Evolutionary conservation across 2,797 vertebrate genomes (phyloP), one percentile per base, ranked within the genome.

Genomic region (Hydrocynus forskahlii): DNA sequence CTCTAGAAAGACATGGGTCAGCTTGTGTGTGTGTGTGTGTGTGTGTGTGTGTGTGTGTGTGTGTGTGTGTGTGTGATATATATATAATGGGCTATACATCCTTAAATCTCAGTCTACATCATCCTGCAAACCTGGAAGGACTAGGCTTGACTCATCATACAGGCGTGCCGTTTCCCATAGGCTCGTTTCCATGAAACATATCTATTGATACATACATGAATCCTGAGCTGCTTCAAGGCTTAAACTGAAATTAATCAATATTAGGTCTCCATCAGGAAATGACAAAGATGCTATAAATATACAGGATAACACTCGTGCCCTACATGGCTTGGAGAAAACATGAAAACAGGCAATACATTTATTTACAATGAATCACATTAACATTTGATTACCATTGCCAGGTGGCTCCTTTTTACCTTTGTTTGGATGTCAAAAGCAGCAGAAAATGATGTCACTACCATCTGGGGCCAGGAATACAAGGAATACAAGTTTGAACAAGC

Each of bases 181-280:
- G 7, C 63, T n/a, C 14, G 7, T 35, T 40, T 66, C 63, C 35
- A 66, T 43, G 40, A 66, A 66, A 66, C 63, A 40, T n/a, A 66
- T 9, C 35, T 43, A 66, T 66, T 17, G 10, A 40, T 66, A 40
- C 29, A 29, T 43, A 66, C 40, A 66, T 66, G 63, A 40, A 16
- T 35, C 9, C 29, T 4, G 63, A 7, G 63, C 35, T 40, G 35
- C 63, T 40, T 40, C 35, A 43, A 10, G 35, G 38, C 63, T 43
- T 35, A 43, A n/a, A 19, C 35, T 66, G 63, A 66, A n/a, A 66
- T 19, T 35, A 66, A 66, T 66, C 63, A n/a, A 43, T 66, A 66
- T 35, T 43, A 66, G 35, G 35, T 43, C 40, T 66, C 35, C 63
- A 66, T 66, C 63, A 66, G 63, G 63, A 66, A 66, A 66, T 66